Percentiles rank a stretch among this genome's conserved stretches.
These are phyloP conservation scores for Microctonus hyperodae DNA, from an alignment of 2,888 invertebrate species.

Conservation along the genomic window DNA sequence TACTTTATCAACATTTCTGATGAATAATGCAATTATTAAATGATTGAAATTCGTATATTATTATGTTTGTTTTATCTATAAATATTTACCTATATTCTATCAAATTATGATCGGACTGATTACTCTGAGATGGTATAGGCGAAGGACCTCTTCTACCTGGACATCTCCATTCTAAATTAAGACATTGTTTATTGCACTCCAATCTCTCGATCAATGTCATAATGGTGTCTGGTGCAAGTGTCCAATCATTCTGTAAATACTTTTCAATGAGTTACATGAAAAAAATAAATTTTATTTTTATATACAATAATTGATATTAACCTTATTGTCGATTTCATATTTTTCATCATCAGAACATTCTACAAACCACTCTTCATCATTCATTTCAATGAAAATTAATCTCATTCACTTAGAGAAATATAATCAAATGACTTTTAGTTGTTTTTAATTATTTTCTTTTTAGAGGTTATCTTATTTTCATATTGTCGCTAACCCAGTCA, in stretches of 20 bases:
- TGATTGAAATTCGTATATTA: not conserved
- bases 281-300: not conserved
- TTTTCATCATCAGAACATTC: constrained; percentile 75
- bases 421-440: constrained; percentile 11
- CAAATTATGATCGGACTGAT: constrained; percentile 53
- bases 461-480: constrained; percentile 30
- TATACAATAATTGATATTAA: constrained; percentile 35
- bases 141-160: constrained; percentile 80
- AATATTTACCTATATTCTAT: constrained; percentile 54
- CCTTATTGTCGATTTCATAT: constrained; percentile 56
- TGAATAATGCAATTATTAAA: no score
- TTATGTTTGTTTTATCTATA: not conserved
- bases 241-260: constrained; percentile 65
- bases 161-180: constrained; percentile 81
- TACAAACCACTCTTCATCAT: constrained; percentile 69
- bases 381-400: constrained; percentile 52
- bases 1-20: not conserved
- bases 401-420: constrained; percentile 25
- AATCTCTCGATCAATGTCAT: constrained; percentile 75
- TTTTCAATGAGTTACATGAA: constrained; percentile 16
- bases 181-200: constrained; percentile 70
- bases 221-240: constrained; percentile 74
- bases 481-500: not conserved
- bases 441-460: constrained; percentile 26
- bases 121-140: constrained; percentile 69